Base-by-base conservation (phyloP, 30 jellyfish, hydroid and myxozoan genomes). In the Nemopilema nomurai region DNA sequence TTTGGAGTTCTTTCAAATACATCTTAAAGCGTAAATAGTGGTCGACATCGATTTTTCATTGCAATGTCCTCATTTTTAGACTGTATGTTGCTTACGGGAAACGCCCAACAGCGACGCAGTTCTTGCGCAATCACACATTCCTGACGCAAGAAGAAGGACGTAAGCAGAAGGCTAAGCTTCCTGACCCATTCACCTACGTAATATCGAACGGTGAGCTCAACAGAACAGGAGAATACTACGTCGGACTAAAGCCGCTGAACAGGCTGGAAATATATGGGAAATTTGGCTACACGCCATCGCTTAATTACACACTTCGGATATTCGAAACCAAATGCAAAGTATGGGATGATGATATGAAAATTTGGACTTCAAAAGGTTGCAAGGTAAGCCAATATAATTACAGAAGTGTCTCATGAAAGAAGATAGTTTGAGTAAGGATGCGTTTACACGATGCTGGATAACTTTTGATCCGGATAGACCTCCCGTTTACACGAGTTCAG, bases 291-390 rank as follows among this genome's bases (percentile, higher is more conserved):
- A 57, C 77, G 19, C 96, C 98, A 1, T 31, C 76, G 7, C 67
- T 84, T 94, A 83, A 84, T 49, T 93, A 93, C 78, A 88, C 97
- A 0, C 66, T 89, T 20, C 81, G 97, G 49, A 89, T 87, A 19
- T 93, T 84, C 69, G 97, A 93, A 80, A 80, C 90, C 29, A 76
- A 68, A 82, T 93, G 98, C 87, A 93, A 93, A 63, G 77, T 85
- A 22, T 93, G 98, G 98, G 92, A 93, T 88, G 98, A 88, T 18
- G 97, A 93, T 17, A 16, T 77, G 82, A 86, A 83, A 68, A 77
- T 22, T 4, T 93, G 92, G 92, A 79, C 91, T 13, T 62, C 90
- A 0, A 75, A 89, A n/a, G 97, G 96, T 3, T 93, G 98, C 75
- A 82, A 83, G 91, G 98, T 92, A 23, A 50, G 85, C 27, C 77